Evolutionary conservation across 2,888 invertebrate species (phyloP).

Genomic region (Erebia epiphron): DNA sequence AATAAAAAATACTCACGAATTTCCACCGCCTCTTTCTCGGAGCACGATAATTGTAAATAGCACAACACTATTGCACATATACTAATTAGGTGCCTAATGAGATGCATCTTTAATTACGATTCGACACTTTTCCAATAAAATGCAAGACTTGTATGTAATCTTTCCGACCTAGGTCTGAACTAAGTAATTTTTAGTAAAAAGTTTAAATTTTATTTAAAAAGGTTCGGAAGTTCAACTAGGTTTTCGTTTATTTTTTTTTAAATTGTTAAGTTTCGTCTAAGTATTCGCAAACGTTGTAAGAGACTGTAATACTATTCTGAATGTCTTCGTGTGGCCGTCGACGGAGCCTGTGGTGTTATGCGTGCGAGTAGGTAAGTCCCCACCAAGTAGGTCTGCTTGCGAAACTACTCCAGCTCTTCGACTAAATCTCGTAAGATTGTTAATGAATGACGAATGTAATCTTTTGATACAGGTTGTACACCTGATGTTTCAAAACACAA

Average conservation of each 20-base stretch:
- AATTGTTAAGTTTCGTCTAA: neutral
- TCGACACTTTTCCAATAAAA: neutral
- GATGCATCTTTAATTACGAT: constrained; percentile 48
- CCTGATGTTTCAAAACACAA: neutral
- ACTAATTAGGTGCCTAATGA: constrained; percentile 47
- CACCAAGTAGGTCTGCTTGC: constrained; percentile 59
- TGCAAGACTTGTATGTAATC: neutral
- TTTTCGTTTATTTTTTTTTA: neutral
- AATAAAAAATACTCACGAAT: constrained; percentile 55
- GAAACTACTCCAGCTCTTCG: constrained; percentile 43
- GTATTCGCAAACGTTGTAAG: constrained; percentile 6
- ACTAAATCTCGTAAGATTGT: constrained; percentile 15
- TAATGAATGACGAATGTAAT: constrained; percentile 10
- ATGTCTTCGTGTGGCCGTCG: constrained; percentile 30
- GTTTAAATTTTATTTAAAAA: neutral
- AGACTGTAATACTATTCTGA: constrained; percentile 22
- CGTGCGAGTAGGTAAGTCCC: constrained; percentile 54
- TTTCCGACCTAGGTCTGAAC: no score
- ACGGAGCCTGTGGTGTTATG: constrained; percentile 45
- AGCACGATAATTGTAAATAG: constrained; percentile 51
- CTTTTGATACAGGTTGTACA: neutral
- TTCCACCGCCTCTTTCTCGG: constrained; percentile 55
- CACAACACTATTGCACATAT: constrained; percentile 58
- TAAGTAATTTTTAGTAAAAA: no score
- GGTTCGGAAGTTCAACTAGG: neutral